Evolutionary conservation across 2,797 vertebrate species (phyloP).

Genomic region (Sebastes umbrosus): DNA sequence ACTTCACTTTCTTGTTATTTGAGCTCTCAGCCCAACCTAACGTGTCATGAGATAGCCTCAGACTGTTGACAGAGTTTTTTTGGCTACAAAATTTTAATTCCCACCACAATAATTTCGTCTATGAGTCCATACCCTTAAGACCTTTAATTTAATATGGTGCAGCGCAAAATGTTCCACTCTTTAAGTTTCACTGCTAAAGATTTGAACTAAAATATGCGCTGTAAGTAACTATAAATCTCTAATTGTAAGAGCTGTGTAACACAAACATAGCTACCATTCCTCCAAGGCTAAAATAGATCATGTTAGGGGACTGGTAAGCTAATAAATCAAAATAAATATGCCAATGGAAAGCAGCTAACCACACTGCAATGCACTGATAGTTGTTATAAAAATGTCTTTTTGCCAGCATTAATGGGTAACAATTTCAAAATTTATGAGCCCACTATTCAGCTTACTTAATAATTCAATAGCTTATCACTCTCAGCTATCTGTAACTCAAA

Average conservation of each 20-base stretch:
- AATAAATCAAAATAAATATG: conserved; percentile 22
- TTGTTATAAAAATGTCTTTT: neutral
- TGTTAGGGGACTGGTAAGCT: neutral
- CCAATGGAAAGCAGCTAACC: neutral
- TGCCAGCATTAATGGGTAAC: neutral
- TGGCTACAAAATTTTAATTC: conserved; percentile 40
- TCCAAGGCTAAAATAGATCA: conserved; percentile 67
- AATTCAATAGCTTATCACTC: conserved; percentile 4
- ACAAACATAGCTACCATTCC: conserved; percentile 58
- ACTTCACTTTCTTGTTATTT: conserved; percentile 83
- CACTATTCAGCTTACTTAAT: neutral
- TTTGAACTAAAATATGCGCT: conserved; percentile 1
- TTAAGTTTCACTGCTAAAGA: neutral
- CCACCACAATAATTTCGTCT: conserved; percentile 19
- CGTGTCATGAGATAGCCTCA: conserved; percentile 64
- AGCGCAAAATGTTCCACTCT: neutral
- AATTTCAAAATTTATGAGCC: neutral
- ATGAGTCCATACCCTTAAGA: neutral
- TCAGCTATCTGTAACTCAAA: neutral
- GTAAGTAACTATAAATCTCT: neutral
- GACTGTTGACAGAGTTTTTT: conserved; percentile 66
- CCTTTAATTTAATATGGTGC: neutral
- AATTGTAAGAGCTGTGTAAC: conserved; percentile 19
- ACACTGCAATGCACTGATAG: neutral
- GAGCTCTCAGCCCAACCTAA: conserved; percentile 61